Conservation (phyloP, 2,797 vertebrate genomes). For the Sternotherus odoratus region DNA sequence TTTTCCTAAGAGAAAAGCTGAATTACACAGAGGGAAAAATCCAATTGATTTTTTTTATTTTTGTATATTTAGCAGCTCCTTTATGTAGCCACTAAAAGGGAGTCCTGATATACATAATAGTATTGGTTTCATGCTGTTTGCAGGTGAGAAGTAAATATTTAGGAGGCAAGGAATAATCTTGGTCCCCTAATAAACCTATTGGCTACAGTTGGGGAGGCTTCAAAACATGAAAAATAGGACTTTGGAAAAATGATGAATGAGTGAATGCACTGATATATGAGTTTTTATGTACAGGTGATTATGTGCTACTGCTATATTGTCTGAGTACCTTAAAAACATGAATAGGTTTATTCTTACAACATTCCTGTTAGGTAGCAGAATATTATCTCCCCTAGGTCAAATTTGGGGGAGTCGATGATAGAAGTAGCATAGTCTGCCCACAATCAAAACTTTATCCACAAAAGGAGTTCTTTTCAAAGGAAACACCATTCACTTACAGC, state of each 20-base stretch:
- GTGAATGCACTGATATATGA: background rate
- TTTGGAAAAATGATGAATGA: background rate
- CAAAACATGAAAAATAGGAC: background rate
- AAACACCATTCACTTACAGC: background rate
- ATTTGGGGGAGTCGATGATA: background rate
- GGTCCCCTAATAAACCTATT: background rate
- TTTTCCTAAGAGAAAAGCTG: background rate
- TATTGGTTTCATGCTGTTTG: background rate
- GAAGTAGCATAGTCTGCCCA: background rate
- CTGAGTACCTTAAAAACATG: background rate
- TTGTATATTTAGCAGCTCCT: background rate
- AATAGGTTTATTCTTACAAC: background rate
- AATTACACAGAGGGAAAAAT: background rate
- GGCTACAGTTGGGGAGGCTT: background rate
- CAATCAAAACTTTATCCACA: background rate
- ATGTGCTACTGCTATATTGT: background rate
- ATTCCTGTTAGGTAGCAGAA: background rate
- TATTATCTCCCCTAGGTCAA: background rate
- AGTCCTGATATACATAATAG: background rate
- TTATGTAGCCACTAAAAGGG: background rate
- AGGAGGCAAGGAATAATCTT: background rate
- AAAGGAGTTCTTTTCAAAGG: background rate
- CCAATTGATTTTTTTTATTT: background rate
- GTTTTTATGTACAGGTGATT: too few relatives aligned
- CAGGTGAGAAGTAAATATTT: background rate